These are phyloP conservation scores for Calameuta pallipes DNA, from an alignment of 2,888 invertebrate genomes.

Conservation along the genomic window DNA sequence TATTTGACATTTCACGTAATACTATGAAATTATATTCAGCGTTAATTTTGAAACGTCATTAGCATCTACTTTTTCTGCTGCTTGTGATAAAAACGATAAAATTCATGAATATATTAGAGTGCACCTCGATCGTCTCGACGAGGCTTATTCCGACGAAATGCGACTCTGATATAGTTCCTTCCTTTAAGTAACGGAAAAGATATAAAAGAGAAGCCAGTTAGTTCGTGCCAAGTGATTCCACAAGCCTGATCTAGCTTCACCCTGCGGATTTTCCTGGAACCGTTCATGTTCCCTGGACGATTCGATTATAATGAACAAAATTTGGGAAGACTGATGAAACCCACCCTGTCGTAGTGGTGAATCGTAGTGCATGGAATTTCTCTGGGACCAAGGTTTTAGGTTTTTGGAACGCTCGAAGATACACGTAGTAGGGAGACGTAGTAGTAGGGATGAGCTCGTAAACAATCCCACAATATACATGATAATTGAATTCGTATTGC, in stretches of 20 bases:
- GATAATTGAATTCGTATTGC: neutral
- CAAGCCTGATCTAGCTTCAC: conserved; percentile 24
- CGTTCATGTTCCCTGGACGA: neutral
- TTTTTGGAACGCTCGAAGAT: neutral
- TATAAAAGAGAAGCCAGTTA: neutral
- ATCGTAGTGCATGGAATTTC: neutral
- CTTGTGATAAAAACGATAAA: neutral
- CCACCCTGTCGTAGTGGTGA: neutral
- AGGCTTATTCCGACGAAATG: conserved; percentile 43
- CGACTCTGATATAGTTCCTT: conserved; percentile 5
- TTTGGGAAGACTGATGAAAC: neutral
- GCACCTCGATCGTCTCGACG: neutral
- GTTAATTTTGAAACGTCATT: neutral
- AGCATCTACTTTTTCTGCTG: neutral
- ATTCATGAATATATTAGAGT: neutral
- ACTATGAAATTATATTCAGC: neutral
- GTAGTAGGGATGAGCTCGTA: neutral
- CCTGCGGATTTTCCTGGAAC: conserved; percentile 29
- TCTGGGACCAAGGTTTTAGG: neutral
- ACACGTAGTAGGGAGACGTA: neutral
- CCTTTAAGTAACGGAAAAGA: neutral
- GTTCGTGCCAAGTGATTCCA: conserved; percentile 34
- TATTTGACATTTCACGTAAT: neutral
- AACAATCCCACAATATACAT: neutral
- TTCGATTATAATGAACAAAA: neutral